Evolutionary conservation across 2,113 vertebrate species (phyloP).

Genomic region (Zapornia atra): DNA sequence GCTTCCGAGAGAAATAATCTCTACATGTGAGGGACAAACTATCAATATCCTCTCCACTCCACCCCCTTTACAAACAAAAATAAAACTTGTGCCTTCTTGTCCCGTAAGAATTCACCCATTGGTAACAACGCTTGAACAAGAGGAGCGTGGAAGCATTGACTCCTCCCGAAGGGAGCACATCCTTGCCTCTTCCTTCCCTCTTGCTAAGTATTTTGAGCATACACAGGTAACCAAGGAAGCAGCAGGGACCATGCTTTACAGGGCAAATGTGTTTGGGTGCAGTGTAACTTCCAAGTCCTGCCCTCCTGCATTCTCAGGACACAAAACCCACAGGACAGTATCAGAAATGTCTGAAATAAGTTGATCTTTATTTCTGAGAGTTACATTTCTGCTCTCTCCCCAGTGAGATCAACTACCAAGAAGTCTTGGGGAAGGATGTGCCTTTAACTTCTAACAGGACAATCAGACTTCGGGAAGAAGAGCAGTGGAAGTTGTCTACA

Average conservation of each 20-base stretch:
- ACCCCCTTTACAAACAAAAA: background rate
- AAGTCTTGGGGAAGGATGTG: background rate
- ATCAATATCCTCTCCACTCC: background rate
- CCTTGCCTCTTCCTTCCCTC: background rate
- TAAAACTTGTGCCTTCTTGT: background rate
- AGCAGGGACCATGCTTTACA: background rate
- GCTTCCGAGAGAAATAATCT: background rate
- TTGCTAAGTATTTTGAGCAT: background rate
- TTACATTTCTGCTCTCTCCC: background rate
- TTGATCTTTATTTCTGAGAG: background rate
- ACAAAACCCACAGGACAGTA: background rate
- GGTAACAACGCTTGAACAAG: background rate
- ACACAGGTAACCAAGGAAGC: background rate
- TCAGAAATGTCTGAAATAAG: background rate
- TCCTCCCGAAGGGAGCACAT: background rate
- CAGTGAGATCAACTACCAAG: background rate
- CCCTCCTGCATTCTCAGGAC: background rate
- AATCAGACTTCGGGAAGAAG: background rate
- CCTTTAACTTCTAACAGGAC: background rate
- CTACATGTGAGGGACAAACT: background rate
- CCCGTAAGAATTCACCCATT: background rate
- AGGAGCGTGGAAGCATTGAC: background rate
- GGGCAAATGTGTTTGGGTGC: background rate
- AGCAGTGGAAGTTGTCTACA: background rate
- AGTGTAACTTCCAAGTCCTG: background rate